Base-by-base conservation (phyloP, 2,113 vertebrate species). In the Callospermophilus lateralis region DNA sequence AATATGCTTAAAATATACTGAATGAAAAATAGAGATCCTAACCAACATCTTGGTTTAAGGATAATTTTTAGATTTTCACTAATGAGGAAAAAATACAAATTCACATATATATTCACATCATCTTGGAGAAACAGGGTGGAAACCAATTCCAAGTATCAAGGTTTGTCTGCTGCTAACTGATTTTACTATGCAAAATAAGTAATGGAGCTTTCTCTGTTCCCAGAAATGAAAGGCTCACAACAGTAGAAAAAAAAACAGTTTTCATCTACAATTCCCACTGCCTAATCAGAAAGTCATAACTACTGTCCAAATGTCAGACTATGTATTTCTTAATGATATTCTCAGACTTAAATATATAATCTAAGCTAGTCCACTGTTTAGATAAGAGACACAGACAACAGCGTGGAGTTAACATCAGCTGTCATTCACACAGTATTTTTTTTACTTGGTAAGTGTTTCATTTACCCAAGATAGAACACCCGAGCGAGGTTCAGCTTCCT, bases 381-480 rank as follows among this genome's bases (percentile, higher is more conserved):
- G 8, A 1, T 70, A 53, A 45, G 1, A 30, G 58, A 6, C 51
- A 45, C 6, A 92, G 61, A 53, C 2, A 30, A 55, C 8, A 63
- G 55, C 42, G 63, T 39, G 77, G 83, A 48, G 51, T 70, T 61
- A 61, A 45, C 24, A 28, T 63, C n/a, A 51, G 2, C n/a, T 70
- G 0, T 61, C 37, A 10, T 83, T 63, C 58, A 39, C 34, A n/a
- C n/a, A n/a, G 13, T 12, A 17, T 13, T 22, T 8, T 84, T 30
- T 24, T 93, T 88, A 63, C 53, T 24, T 19, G 22, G 7, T n/a
- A 17, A 48, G 15, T 11, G 12, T 79, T 85, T 28, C 48, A 24
- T 42, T 68, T 84, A 24, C 48, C 48, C 48, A 51, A 28, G 13
- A 4, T 97, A 98, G 97, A 98, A 97, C 55, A 22, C 34, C 24